phyloP scores from a whole-genome alignment of 1,140 invertebrate species.

The Drosophila lini region DNA sequence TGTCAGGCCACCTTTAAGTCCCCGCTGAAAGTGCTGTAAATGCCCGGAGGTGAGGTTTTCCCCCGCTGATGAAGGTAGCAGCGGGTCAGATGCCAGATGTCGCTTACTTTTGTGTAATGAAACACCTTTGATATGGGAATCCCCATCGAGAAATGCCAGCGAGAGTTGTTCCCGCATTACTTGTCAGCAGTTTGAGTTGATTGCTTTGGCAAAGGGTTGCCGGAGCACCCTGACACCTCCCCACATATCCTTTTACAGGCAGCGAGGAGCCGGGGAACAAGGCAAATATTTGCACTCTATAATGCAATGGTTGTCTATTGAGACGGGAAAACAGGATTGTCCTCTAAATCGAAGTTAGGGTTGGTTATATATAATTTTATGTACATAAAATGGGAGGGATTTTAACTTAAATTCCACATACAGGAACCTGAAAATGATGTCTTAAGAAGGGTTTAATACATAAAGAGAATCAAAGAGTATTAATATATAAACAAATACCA shows the following conservation, averaged over 20 bases:
- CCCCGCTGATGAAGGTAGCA: conserved; percentile 6
- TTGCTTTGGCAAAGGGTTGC: conserved; percentile 35
- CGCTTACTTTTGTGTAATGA: conserved; percentile 41
- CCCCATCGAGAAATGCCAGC: conserved; percentile 22
- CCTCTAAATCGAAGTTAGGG: background rate
- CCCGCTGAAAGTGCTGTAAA: conserved; percentile 2
- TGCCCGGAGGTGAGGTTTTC: background rate
- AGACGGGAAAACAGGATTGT: background rate
- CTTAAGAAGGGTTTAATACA: too few relatives aligned
- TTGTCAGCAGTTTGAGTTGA: conserved; percentile 55
- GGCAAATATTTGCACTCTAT: conserved; percentile 51
- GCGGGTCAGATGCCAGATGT: conserved; percentile 27
- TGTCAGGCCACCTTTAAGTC: conserved; percentile 14
- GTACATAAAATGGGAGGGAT: background rate
- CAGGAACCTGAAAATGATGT: too few relatives aligned
- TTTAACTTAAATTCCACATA: background rate
- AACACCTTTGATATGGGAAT: conserved; percentile 42
- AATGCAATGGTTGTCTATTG: conserved; percentile 25
- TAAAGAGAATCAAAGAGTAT: background rate
- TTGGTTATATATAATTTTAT: background rate
- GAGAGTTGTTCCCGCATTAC: conserved; percentile 15
- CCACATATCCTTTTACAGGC: conserved; percentile 7
- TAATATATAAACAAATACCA: too few relatives aligned
- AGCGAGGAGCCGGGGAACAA: background rate
- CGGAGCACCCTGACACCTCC: conserved; percentile 1